phyloP scores from a whole-genome alignment of 2,113 vertebrate genomes.

The Protobothrops mucrosquamatus region DNA sequence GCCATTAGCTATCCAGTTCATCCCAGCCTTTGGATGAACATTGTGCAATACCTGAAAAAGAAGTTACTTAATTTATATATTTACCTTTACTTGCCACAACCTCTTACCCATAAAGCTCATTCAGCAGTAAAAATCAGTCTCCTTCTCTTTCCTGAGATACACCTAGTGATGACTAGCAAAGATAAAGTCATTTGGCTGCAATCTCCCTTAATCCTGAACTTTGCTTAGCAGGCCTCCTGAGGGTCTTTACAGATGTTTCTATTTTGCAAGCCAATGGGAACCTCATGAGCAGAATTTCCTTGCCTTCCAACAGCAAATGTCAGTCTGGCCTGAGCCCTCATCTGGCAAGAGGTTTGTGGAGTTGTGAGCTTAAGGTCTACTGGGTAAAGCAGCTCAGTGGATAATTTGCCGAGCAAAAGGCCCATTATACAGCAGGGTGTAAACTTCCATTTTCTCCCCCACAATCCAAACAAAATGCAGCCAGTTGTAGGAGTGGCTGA shows the following conservation, averaged over 20 bases:
- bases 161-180: background rate
- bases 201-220: background rate
- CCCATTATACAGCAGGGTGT: background rate
- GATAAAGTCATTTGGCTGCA: slow-evolving; percentile 6
- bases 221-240: background rate
- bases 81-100: background rate
- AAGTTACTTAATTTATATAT: background rate
- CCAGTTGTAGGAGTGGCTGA: background rate
- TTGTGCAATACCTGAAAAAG: background rate
- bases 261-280: background rate
- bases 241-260: slow-evolving; percentile 10
- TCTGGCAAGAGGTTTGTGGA: background rate
- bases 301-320: background rate
- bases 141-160: fast-evolving
- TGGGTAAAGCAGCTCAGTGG: background rate
- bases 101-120: background rate
- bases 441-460: slow-evolving; percentile 8
- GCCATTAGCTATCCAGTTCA: background rate
- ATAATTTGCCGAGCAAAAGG: background rate
- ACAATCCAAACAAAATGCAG: slow-evolving; percentile 14
- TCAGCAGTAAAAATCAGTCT: background rate
- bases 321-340: background rate
- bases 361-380: background rate
- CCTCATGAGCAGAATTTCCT: background rate
- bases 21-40: background rate